These are phyloP conservation scores for Sipha maydis DNA, from an alignment of 2,888 invertebrate genomes.

Conservation along the genomic window DNA sequence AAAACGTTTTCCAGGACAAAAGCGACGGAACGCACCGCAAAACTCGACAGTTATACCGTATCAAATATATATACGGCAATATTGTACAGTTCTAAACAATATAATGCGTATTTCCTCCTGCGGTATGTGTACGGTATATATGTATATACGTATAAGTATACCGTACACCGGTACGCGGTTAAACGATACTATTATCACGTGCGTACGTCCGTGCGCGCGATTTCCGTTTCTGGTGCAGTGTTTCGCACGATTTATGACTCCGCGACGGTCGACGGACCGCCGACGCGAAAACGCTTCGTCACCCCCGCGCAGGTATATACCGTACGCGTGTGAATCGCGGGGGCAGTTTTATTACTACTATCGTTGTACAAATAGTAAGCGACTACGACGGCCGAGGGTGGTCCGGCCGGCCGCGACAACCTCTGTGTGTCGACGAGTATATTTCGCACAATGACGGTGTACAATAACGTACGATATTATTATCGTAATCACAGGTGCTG, in stretches of 20 bases:
- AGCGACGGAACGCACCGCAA: background rate
- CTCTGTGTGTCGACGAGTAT: background rate
- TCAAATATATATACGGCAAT: too few relatives aligned
- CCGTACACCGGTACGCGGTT: background rate
- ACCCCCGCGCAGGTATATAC: background rate
- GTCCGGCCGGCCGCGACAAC: background rate
- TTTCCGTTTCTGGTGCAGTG: background rate
- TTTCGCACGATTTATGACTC: background rate
- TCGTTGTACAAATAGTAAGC: background rate
- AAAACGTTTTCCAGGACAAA: background rate
- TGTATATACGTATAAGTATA: too few relatives aligned
- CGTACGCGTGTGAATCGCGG: background rate
- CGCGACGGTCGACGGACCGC: background rate
- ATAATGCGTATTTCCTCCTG: background rate
- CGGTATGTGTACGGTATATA: background rate
- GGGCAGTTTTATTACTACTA: background rate
- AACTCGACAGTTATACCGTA: background rate
- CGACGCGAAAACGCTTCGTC: background rate
- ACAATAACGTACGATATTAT: background rate
- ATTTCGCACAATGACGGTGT: background rate
- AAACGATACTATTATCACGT: background rate
- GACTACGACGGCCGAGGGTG: background rate
- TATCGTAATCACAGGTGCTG: conserved; percentile 13
- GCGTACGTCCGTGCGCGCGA: background rate
- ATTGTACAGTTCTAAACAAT: background rate